Base-by-base conservation (phyloP, 2,888 invertebrate species). In the Nesidiocoris tenuis region DNA sequence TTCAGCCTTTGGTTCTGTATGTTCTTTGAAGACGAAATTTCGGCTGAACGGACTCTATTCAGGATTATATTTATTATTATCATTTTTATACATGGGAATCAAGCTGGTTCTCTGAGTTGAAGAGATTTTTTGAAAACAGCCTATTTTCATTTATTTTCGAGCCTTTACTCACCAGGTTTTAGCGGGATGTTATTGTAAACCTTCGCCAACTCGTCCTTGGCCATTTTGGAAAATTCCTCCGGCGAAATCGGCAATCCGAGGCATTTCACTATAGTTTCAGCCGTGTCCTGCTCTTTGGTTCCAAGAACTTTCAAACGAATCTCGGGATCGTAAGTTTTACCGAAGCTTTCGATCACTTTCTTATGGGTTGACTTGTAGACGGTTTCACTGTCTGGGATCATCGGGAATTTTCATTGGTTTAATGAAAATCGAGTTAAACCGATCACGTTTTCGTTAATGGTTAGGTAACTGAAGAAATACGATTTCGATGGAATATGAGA, bases 271-370 rank as follows among this genome's bases (percentile, higher is more conserved):
- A 91, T 86, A 68, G 90, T 90, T 84, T 88, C 87, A 0, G 91
- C 89, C 1, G 90, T 87, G 39, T 90, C 88, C 80, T 86, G 86
- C 82, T 92, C 91, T 1, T 90, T 89, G 25, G 90, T 90, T 5
- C 94, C 94, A 81, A 93, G 87, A 16, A 93, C 86, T 83, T 89
- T 90, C 84, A 90, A 87, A 83, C 93, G 91, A 77, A 94, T 85
- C 78, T 94, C 92, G 82, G 89, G 88, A 0, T 93, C 92, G 84
- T 94, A 96, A 56, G 85, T 83, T 81, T 91, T 91, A 2, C 91
- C 92, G 84, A 90, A 93, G 79, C 87, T 86, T 55, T 87, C 87
- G 80, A 90, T 90, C 79, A 93, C 87, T 80, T 88, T 86, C 78
- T 87, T 87, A 81, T 91, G 90, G 82, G 91, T 90, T 81, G 87